phyloP scores from a whole-genome alignment of 2,888 invertebrate genomes.

The Harpalus rufipes region DNA sequence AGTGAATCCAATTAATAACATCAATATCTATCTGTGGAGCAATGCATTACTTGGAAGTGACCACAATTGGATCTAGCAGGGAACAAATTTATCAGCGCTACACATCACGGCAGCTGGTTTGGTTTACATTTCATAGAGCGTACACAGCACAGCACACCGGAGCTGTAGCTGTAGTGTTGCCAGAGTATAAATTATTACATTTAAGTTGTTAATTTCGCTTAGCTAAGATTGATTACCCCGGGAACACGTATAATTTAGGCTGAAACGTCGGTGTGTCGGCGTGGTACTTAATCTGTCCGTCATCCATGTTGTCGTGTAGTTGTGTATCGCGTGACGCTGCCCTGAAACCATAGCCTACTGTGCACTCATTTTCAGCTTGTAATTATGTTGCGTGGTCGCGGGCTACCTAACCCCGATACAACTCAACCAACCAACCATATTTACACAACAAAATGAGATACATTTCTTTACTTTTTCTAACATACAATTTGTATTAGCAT shows the following conservation, averaged over 20 bases:
- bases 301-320: conserved; percentile 62
- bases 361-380: conserved; percentile 39
- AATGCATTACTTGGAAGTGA: conserved; percentile 22
- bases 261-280: conserved; percentile 56
- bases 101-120: conserved; percentile 42
- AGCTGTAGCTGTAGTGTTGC: background rate
- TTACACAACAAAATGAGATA: conserved; percentile 18
- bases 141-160: background rate
- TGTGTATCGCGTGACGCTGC: conserved; percentile 44
- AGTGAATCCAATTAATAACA: conserved; percentile 27
- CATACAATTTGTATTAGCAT: too few relatives aligned
- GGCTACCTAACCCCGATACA: background rate
- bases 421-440: background rate
- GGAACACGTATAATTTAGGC: conserved; percentile 65
- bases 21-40: conserved; percentile 1
- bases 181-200: conserved; percentile 62
- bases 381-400: conserved; percentile 20
- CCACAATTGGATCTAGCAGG: conserved; percentile 33
- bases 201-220: conserved; percentile 66
- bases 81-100: conserved; percentile 42
- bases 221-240: conserved; percentile 64
- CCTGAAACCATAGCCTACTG: conserved; percentile 15
- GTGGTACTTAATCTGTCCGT: conserved; percentile 63
- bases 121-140: conserved; percentile 47
- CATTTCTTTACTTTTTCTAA: background rate